Evolutionary conservation across 2,113 vertebrate genomes (phyloP), one percentile per base, ranked within the genome.

Genomic region (Struthidea cinerea): DNA sequence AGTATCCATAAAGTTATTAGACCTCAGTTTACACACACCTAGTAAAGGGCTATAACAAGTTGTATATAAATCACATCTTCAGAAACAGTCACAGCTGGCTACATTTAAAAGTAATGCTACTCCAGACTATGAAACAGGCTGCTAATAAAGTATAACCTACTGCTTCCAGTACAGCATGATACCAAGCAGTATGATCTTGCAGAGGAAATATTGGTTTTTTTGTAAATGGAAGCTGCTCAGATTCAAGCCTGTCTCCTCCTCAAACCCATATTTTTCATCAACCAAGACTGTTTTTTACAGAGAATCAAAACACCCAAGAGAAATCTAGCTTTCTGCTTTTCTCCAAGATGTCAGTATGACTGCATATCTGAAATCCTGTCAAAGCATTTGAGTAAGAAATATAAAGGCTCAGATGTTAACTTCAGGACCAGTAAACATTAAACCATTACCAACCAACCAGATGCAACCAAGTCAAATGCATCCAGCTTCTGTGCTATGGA

Each of bases 31-130:
- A 87, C 87, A 92, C 65, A 94, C 46, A 93, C 47, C 63, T 57
- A 91, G 92, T 84, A 91, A 94, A 92, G 80, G 93, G 81, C 88
- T 94, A 94, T 56, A 89, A 90, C 70, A 96, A 90, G 70, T 77
- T 84, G 55, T 61, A 93, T 94, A 94, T 89, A 90, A 76, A 87
- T 74, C 64, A 93, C 67, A 70, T 93, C 90, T 93, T 96, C 79
- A 89, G 85, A 93, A 96, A 90, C 46, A 77, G 80, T 77, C 84
- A 89, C 46, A 89, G 89, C 50, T 68, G 85, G 84, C 88, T 87
- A 86, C 39, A 79, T 95, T 87, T 89, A 59, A 83, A 92, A 84
- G 55, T 84, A 85, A 84, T 63, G 55, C 60, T 92, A 78, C 71
- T 59, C 85, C 76, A 75, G 74, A 89, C 68, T 87, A 95, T 57